phyloP scores from a whole-genome alignment of 2,888 invertebrate genomes.

The Loripinus fragilis region DNA sequence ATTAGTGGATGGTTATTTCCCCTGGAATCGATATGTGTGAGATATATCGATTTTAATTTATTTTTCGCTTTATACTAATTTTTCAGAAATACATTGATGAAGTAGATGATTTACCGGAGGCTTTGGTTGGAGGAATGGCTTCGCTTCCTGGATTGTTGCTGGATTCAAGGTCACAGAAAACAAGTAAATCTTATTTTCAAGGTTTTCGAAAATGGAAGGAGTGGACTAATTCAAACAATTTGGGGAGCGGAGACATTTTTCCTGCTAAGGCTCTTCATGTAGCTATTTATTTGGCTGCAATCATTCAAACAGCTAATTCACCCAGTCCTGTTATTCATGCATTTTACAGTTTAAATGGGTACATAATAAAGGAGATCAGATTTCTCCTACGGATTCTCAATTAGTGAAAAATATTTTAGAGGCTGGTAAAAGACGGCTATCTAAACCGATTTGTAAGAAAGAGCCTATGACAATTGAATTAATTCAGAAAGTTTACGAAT shows the following conservation, averaged over 20 bases:
- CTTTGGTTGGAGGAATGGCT: conserved; percentile 33
- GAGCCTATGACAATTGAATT: conserved; percentile 31
- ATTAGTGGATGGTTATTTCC: background rate
- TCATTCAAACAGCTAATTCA: conserved; percentile 40
- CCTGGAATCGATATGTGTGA: too few relatives aligned
- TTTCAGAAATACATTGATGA: conserved; percentile 35
- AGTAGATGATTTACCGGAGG: conserved; percentile 31
- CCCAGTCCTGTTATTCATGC: conserved; percentile 37
- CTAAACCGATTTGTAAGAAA: conserved; percentile 31
- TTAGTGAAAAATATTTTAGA: conserved; percentile 34
- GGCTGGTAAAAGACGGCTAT: conserved; percentile 32
- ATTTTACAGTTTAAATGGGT: conserved; percentile 50
- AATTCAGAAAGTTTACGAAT: conserved; percentile 15
- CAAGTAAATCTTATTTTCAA: conserved; percentile 25
- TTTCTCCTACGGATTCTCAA: conserved; percentile 34
- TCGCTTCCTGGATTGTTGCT: conserved; percentile 33
- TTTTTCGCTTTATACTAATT: background rate
- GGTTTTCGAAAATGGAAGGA: conserved; percentile 43
- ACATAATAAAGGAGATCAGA: conserved; percentile 23
- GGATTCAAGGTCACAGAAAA: conserved; percentile 25
- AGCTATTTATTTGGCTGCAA: conserved; percentile 36
- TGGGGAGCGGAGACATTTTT: conserved; percentile 39
- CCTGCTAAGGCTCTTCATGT: conserved; percentile 44
- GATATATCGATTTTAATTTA: background rate
- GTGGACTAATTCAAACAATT: conserved; percentile 31